Percentiles rank a stretch among this genome's conserved stretches.
Evolutionary conservation across 2,113 vertebrate genomes (phyloP).

Genomic region (Notothenia coriiceps): DNA sequence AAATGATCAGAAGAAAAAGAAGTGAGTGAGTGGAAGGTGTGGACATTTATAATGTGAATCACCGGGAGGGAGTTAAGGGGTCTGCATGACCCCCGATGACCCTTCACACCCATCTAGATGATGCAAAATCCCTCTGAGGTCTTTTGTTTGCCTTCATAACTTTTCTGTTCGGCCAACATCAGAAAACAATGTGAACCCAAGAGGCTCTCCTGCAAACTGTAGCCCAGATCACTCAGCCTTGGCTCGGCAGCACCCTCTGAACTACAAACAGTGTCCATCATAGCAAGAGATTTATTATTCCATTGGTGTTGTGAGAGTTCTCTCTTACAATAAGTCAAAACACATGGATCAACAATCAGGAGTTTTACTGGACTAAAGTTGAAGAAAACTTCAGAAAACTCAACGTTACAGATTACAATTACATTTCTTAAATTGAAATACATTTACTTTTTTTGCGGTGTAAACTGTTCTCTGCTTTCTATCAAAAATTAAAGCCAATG

Average conservation of each 20-base stretch:
- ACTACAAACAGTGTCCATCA: conserved; percentile 44
- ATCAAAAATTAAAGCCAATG: background rate
- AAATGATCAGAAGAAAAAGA: conserved; percentile 55
- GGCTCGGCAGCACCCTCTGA: conserved; percentile 35
- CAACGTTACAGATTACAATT: background rate
- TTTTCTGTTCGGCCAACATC: conserved; percentile 41
- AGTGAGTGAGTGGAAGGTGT: conserved; percentile 52
- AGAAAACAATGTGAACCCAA: conserved; percentile 36
- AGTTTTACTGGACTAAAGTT: conserved; percentile 2
- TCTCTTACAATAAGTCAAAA: conserved; percentile 53
- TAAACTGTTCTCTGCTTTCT: background rate
- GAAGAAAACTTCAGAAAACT: conserved; percentile 9
- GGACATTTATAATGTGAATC: conserved; percentile 53
- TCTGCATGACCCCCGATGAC: conserved; percentile 39
- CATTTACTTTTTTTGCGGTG: background rate
- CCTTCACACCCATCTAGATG: conserved; percentile 51
- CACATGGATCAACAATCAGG: conserved; percentile 42
- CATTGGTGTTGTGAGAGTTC: conserved; percentile 46
- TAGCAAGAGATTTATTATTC: conserved; percentile 36
- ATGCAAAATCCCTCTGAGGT: conserved; percentile 42
- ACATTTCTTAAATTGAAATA: background rate
- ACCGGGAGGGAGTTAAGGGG: conserved; percentile 25
- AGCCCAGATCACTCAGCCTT: conserved; percentile 40
- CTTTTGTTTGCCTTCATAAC: conserved; percentile 33
- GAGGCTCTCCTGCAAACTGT: conserved; percentile 38